Base-by-base conservation (phyloP, 2,888 invertebrate genomes). In the Glaucopsyche alexis region DNA sequence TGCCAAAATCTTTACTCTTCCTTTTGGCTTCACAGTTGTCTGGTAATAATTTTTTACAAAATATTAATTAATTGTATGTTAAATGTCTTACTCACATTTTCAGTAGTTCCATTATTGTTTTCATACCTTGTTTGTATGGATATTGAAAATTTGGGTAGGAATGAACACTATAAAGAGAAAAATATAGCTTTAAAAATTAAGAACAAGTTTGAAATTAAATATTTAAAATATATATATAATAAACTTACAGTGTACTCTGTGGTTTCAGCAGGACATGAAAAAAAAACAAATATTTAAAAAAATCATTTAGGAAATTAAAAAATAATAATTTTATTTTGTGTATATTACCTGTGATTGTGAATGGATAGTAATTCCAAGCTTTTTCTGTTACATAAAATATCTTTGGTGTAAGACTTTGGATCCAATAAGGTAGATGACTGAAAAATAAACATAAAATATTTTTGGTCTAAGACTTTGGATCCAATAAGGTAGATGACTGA, bases 281-380 rank as follows among this genome's bases (percentile, higher is more conserved):
- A 79, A 81, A 85, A 81, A 80, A 79, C 74, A 78, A 71, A 74
- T 73, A 75, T 73, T 66, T 64, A 66, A 64, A 71, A 47, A 74
- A 71, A n/a, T 72, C 40, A 74, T 49, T 74, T 73, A 29, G 71
- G 38, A 70, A 38, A 38, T n/a, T 45, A 47, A 71, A 49, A 45
- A 29, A 71, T 50, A 64, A 73, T 29, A 13, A 38, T 6, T 60
- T 13, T 11, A 16, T 72, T 82, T 79, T 29, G 29, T 29, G 29
- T 29, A 29, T 29, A 3, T 91, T 94, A 95, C 96, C 96, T 89
- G 97, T 98, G 72, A 96, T 95, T 29, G 98, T 98, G 81, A 95
- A 97, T 13, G 98, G 98, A 91, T 97, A 98, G 89, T 96, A 98
- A 88, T 98, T 98, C 98, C 98, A 98, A 14, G 98, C 97, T 85